Evolutionary conservation across 2,797 vertebrate genomes (phyloP).

Genomic region (Valencia hispanica): DNA sequence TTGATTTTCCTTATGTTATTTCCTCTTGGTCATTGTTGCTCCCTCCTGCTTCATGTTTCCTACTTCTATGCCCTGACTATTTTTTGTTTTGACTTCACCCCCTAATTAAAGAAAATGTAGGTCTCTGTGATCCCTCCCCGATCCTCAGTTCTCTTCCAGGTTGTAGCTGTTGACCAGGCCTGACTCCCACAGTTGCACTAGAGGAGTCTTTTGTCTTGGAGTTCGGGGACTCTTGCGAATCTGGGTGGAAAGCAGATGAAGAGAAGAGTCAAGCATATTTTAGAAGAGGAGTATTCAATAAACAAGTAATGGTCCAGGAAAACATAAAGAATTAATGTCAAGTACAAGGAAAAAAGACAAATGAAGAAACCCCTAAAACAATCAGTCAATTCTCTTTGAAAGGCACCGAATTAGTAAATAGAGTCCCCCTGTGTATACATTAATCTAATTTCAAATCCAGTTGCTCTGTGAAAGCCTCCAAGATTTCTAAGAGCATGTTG

Average conservation of each 20-base stretch:
- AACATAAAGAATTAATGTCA: background rate
- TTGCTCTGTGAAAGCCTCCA: background rate
- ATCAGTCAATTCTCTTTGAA: no score
- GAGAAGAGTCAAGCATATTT: background rate
- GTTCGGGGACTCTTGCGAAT: conserved; percentile 32
- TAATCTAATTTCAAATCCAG: background rate
- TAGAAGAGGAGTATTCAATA: background rate
- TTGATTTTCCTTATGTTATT: conserved; percentile 18
- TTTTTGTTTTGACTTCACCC: conserved; percentile 23
- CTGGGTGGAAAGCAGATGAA: conserved; percentile 29
- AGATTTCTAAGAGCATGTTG: background rate
- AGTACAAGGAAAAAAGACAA: background rate
- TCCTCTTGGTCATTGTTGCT: conserved; percentile 23
- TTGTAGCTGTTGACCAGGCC: conserved; percentile 72
- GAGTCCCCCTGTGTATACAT: background rate
- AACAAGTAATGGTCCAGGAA: background rate
- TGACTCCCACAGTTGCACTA: conserved; percentile 83
- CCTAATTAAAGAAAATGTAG: conserved; percentile 16
- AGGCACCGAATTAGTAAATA: background rate
- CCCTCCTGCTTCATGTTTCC: conserved; percentile 8
- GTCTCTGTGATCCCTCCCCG: background rate
- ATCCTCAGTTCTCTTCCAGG: conserved; percentile 53
- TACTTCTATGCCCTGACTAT: conserved; percentile 1
- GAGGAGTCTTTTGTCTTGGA: conserved; percentile 73
- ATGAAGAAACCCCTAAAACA: background rate